Base-by-base conservation (phyloP, 2,113 vertebrate genomes). In the Toxotes chatareus region DNA sequence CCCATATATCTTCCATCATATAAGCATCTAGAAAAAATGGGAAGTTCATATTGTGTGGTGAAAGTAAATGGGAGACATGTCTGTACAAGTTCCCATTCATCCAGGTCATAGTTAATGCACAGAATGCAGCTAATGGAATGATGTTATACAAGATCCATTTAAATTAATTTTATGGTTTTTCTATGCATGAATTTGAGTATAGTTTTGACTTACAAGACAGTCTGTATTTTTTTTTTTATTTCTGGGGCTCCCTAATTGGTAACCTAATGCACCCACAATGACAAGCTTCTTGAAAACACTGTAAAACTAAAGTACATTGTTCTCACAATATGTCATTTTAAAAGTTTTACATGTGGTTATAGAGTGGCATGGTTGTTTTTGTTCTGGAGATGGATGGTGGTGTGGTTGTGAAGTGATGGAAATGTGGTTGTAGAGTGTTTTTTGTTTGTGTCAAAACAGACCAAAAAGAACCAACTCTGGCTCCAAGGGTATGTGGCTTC, bases 331-430 rank as follows among this genome's bases (percentile, higher is more conserved):
- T 57, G 6, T 38, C 2, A 21, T 27, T 21, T 57, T 9, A 42
- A 72, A 60, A 2, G 36, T 67, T 76, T 53, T 21, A 49, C 27
- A 81, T 83, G 75, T 59, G 79, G 83, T 74, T 57, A 10, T 32
- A 62, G 62, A 78, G 71, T 47, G 67, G 31, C 7, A 13, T 38
- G 27, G 13, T 3, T 63, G 46, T 51, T 73, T 23, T 75, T 76
- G 16, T 47, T 83, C 6, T 74, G 46, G 16, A 44, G 42, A 46
- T 17, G 42, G 36, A 56, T 47, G 31, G 4, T 12, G 32, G 36
- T 76, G 64, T 51, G 76, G 72, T 60, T 76, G 6, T 32, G 19
- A 59, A 82, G 53, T 64, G 60, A 69, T 66, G 75, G 9, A 12
- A 14, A 32, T 76, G 75, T 72, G 79, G 79, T 46, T 53, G 10